These are phyloP conservation scores for Junonia oenone DNA, from an alignment of 2,888 invertebrate genomes.

Conservation along the genomic window DNA sequence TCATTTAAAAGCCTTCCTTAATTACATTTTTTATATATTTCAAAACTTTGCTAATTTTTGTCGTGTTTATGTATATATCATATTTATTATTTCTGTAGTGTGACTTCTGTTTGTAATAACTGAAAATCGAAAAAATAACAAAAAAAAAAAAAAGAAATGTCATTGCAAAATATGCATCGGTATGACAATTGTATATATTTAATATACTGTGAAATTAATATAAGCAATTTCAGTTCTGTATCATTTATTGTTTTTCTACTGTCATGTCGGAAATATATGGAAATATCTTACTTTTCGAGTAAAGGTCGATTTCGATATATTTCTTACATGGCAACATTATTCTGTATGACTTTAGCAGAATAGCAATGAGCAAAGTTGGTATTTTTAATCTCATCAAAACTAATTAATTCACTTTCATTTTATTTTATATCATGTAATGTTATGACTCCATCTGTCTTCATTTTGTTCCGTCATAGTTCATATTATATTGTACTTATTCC, in stretches of 20 bases:
- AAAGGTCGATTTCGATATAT: neutral
- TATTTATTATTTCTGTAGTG: conserved; percentile 65
- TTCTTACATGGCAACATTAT: conserved; percentile 18
- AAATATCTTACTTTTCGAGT: neutral
- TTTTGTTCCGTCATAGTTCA: conserved; percentile 62
- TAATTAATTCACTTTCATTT: conserved; percentile 59
- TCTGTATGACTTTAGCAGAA: conserved; percentile 31
- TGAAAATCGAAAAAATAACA: conserved; percentile 54
- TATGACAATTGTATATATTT: conserved; percentile 66
- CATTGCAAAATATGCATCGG: conserved; percentile 56
- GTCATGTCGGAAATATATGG: conserved; percentile 44
- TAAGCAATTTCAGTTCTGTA: conserved; percentile 58
- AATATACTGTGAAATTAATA: conserved; percentile 65
- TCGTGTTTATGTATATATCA: conserved; percentile 64
- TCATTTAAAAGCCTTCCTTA: conserved; percentile 62
- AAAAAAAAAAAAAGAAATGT: conserved; percentile 55
- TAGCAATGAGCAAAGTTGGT: conserved; percentile 58
- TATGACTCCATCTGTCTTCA: conserved; percentile 38
- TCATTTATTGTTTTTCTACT: conserved; percentile 46
- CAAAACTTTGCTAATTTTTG: conserved; percentile 66
- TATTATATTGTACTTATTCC: conserved; percentile 76
- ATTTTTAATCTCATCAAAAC: conserved; percentile 49
- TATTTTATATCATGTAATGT: conserved; percentile 50
- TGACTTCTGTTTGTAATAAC: conserved; percentile 71
- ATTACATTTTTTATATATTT: conserved; percentile 59